Evolutionary conservation across 53 echinoderm and acorn worm species (phyloP).

Genomic region (Luidia sarsii): DNA sequence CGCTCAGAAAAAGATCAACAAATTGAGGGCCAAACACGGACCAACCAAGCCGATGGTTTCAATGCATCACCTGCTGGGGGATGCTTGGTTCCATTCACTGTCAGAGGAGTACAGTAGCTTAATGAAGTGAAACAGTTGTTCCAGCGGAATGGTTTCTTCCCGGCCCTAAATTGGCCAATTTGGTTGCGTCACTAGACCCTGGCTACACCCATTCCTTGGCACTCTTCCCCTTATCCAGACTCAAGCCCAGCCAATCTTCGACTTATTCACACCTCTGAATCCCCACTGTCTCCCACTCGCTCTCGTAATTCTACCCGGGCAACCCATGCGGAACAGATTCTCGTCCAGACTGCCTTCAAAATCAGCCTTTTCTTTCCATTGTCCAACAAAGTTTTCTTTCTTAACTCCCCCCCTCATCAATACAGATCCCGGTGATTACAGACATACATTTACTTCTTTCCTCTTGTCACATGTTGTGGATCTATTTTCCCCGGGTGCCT

Average conservation of each 20-base stretch:
- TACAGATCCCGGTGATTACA: neutral
- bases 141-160: neutral
- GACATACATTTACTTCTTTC: too few relatives aligned
- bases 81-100: too few relatives aligned
- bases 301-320: neutral
- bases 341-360: neutral
- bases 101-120: too few relatives aligned
- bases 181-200: neutral
- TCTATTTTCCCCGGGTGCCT: too few relatives aligned
- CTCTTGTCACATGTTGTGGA: too few relatives aligned
- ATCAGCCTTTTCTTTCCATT: neutral
- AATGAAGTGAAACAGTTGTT: too few relatives aligned
- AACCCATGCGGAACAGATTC: neutral
- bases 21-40: too few relatives aligned
- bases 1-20: too few relatives aligned
- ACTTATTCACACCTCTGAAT: constrained; percentile 33
- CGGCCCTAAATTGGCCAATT: constrained; percentile 19
- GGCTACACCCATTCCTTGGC: neutral
- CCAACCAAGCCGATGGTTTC: too few relatives aligned
- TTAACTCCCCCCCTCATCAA: neutral
- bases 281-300: too few relatives aligned
- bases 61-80: too few relatives aligned
- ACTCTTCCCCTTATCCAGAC: neutral
- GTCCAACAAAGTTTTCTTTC: neutral
- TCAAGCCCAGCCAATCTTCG: constrained; percentile 10